These are phyloP conservation scores for Lumbricus terrestris DNA, from an alignment of 2,888 invertebrate genomes.

Conservation along the genomic window DNA sequence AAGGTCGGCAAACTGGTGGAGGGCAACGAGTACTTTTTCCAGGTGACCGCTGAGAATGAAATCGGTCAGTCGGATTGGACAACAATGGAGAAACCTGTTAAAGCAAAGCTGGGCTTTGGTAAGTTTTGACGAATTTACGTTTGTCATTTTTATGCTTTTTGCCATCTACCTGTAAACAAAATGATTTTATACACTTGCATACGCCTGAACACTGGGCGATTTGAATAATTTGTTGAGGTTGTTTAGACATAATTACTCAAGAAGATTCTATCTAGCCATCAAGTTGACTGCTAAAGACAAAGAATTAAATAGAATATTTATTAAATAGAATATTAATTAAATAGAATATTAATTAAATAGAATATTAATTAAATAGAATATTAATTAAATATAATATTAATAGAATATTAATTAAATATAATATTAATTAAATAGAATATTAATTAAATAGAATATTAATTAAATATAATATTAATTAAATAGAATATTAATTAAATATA, in stretches of 20 bases:
- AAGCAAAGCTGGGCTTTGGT: slow-evolving; percentile 50
- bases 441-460: no score
- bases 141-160: not conserved
- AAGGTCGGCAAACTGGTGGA: slow-evolving; percentile 33
- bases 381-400: no score
- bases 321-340: not conserved
- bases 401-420: no score
- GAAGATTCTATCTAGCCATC: not conserved
- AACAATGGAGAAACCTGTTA: slow-evolving; percentile 34
- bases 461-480: no score
- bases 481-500: no score
- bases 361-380: no score
- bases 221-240: not conserved
- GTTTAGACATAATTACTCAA: not conserved
- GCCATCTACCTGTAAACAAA: not conserved
- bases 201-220: not conserved
- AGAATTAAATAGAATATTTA: not conserved
- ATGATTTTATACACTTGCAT: not conserved
- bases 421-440: no score
- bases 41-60: slow-evolving; percentile 81
- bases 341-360: no score
- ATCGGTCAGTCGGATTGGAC: slow-evolving; percentile 67
- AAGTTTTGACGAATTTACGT: slow-evolving; percentile 60
- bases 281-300: no score
- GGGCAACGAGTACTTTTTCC: slow-evolving; percentile 70